Conservation (phyloP, 1,140 invertebrate genomes). For the Eueides isabella region DNA sequence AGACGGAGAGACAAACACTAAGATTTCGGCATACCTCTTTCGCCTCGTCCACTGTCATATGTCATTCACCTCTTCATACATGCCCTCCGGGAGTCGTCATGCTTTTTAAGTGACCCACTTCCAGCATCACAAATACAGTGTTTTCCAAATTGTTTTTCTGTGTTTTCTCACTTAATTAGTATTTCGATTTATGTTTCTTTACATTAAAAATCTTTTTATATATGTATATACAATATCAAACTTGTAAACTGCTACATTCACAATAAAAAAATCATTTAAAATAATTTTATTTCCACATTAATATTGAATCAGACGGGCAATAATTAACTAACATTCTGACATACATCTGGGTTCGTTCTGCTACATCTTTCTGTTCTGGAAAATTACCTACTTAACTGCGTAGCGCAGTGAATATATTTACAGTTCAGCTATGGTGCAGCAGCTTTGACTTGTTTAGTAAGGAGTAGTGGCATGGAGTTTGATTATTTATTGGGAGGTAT, state of each 20-base stretch:
- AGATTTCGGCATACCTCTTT: too few species aligned
- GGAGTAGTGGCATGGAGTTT: background rate
- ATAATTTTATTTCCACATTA: conserved; percentile 5
- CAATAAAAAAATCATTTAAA: background rate
- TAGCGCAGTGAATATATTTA: background rate
- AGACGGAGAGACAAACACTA: too few species aligned
- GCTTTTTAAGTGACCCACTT: too few species aligned
- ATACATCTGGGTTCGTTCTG: background rate
- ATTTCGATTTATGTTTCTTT: too few species aligned
- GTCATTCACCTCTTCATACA: too few species aligned
- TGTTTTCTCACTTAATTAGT: too few species aligned
- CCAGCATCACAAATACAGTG: too few species aligned
- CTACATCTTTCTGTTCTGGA: conserved; percentile 1
- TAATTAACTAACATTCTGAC: conserved; percentile 16
- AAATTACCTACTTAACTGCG: conserved; percentile 11
- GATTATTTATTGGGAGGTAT: too few species aligned
- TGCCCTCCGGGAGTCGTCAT: too few species aligned
- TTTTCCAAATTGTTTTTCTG: too few species aligned
- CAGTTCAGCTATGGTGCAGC: background rate
- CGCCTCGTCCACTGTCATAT: too few species aligned
- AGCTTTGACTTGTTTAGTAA: background rate
- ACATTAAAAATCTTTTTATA: too few species aligned
- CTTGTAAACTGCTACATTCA: background rate
- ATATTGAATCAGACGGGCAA: conserved; percentile 2
- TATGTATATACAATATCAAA: background rate